Evolutionary conservation across 2,113 vertebrate genomes (phyloP).

Genomic region (Panthera tigris): DNA sequence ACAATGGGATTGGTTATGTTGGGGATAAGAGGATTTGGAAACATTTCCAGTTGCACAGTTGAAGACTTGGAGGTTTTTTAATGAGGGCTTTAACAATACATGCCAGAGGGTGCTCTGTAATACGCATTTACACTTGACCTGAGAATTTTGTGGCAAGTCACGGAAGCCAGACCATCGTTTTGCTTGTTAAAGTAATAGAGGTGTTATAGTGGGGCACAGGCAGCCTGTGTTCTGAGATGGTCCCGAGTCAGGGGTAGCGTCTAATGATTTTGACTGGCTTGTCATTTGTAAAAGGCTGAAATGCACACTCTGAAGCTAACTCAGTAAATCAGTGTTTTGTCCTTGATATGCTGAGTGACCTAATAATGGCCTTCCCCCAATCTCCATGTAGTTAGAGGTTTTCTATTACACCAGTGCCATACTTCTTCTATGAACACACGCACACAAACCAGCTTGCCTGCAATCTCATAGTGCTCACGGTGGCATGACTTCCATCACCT

Average conservation of each 20-base stretch:
- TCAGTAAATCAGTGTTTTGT: conserved; percentile 71
- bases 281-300: conserved; percentile 67
- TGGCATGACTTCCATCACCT: conserved; percentile 53
- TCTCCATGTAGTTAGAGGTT: conserved; percentile 51
- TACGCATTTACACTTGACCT: conserved; percentile 82
- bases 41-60: conserved; percentile 77
- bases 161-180: conserved; percentile 72
- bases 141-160: conserved; percentile 78
- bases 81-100: conserved; percentile 80
- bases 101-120: conserved; percentile 78
- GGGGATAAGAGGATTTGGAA: conserved; percentile 83
- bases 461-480: conserved; percentile 28
- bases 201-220: conserved; percentile 61
- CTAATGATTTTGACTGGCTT: conserved; percentile 49
- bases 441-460: conserved; percentile 58
- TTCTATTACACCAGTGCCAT: conserved; percentile 33
- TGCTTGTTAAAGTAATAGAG: conserved; percentile 74
- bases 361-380: conserved; percentile 52
- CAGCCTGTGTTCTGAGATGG: conserved; percentile 68
- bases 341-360: conserved; percentile 61
- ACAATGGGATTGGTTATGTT: conserved; percentile 82
- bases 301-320: conserved; percentile 45
- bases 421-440: background rate
- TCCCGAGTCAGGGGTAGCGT: conserved; percentile 63
- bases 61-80: conserved; percentile 81